Evolutionary conservation across 2,888 invertebrate genomes (phyloP), one percentile per base, ranked within the genome.

Genomic region (Phaedon cochleariae): DNA sequence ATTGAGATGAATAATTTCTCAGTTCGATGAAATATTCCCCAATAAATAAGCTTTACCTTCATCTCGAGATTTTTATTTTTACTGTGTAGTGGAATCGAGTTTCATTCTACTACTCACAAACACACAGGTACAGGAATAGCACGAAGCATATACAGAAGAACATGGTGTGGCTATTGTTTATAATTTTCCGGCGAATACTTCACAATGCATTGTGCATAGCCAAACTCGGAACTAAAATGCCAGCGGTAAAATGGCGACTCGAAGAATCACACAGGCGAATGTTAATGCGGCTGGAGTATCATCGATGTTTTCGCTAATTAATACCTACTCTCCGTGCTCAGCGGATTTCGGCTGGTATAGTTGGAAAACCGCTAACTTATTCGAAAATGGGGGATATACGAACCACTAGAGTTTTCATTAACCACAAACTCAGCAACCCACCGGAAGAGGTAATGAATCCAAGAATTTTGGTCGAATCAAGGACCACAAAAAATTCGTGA

Each of bases 241-340:
- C 6, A 34, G 10, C 10, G 31, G 10, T 12, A 15, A 15, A n/a
- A 15, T 2, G 6, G 12, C 15, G 15, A 41, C 41, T 41, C 41
- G 15, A 41, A 41, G 15, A 15, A 15, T 41, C 41, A 41, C 41
- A n/a, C 15, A 41, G 41, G 41, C 41, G 41, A 15, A 15, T 12
- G 15, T 41, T 41, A n/a, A 41, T 41, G 3, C 41, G 41, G 15
- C 41, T 41, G 15, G 41, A 21, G 31, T 18, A 17, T 22, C 26
- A 52, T 31, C 52, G 52, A 52, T 31, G 31, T 52, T 51, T 29
- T 52, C 52, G 21, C 21, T 52, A 52, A 52, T 52, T 52, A 52
- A 52, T 52, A 52, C 52, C 4, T 18, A 18, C 49, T 49, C n/a
- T 52, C 21, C 9, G 17, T 17, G 6, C 31, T n/a, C n/a, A 3